Conservation (phyloP, 2,888 invertebrate genomes). For the Pyrrhosoma nymphula region DNA sequence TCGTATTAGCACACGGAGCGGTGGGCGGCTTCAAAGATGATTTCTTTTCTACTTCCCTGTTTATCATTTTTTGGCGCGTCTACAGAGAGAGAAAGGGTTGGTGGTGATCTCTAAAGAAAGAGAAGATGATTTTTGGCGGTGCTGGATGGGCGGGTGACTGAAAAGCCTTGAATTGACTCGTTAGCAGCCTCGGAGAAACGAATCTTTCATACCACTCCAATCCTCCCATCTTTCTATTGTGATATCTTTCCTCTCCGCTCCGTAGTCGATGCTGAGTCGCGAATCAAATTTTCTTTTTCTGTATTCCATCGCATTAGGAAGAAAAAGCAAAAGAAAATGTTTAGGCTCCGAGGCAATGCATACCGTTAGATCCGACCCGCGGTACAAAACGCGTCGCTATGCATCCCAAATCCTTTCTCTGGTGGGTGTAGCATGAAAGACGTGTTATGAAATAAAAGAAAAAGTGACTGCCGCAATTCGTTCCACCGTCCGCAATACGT, state of each 20-base stretch:
- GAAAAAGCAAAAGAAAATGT: neutral
- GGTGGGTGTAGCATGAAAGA: neutral
- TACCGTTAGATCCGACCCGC: neutral
- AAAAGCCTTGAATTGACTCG: neutral
- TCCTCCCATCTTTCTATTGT: neutral
- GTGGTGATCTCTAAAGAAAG: neutral
- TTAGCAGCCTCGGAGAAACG: neutral
- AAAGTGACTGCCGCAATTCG: too few relatives aligned
- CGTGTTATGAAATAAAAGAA: too few relatives aligned
- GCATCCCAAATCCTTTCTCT: neutral
- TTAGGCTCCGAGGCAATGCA: neutral
- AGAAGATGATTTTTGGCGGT: constrained; percentile 7
- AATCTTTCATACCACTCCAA: neutral
- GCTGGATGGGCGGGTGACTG: constrained; percentile 3
- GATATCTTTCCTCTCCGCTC: neutral
- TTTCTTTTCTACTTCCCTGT: neutral
- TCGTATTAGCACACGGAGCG: constrained; percentile 69
- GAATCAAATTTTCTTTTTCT: neutral
- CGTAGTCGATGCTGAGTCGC: neutral
- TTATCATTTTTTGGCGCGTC: neutral
- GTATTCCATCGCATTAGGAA: neutral
- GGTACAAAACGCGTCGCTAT: neutral
- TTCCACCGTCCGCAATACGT: too few relatives aligned
- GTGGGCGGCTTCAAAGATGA: constrained; percentile 75
- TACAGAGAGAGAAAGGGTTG: neutral